Conservation (phyloP, 2,888 invertebrate species). For the Poecilus cupreus region DNA sequence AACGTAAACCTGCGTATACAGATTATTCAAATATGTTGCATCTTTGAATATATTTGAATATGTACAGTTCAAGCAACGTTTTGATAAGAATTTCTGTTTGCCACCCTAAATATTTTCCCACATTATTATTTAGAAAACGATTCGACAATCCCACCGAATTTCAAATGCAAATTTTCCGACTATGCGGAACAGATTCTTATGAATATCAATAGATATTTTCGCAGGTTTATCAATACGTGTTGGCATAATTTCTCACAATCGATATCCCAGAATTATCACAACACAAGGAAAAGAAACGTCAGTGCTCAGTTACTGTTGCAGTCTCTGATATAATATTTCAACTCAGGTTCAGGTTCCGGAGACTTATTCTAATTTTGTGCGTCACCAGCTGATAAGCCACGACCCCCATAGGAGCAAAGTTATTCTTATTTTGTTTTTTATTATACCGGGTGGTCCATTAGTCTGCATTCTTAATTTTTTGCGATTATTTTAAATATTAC, state of each 20-base stretch:
- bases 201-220: slow-evolving; percentile 34
- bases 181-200: slow-evolving; percentile 33
- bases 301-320: neutral
- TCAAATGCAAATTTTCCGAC: slow-evolving; percentile 18
- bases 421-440: too few species aligned
- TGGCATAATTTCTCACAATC: neutral
- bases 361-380: too few species aligned
- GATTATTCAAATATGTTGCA: slow-evolving; percentile 51
- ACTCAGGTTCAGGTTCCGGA: too few species aligned
- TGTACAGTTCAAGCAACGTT: slow-evolving; percentile 29
- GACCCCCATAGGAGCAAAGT: too few species aligned
- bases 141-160: slow-evolving; percentile 25
- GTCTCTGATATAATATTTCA: neutral
- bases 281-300: neutral
- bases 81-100: slow-evolving; percentile 46
- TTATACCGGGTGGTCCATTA: too few species aligned
- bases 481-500: too few species aligned
- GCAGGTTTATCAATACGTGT: slow-evolving; percentile 36
- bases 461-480: too few species aligned
- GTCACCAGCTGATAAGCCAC: too few species aligned
- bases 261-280: neutral
- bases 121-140: slow-evolving; percentile 40
- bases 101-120: slow-evolving; percentile 51
- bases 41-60: slow-evolving; percentile 55
- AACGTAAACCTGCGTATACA: slow-evolving; percentile 23